phyloP scores from a whole-genome alignment of 1,140 invertebrate genomes.

The Zaprionus nigranus region DNA sequence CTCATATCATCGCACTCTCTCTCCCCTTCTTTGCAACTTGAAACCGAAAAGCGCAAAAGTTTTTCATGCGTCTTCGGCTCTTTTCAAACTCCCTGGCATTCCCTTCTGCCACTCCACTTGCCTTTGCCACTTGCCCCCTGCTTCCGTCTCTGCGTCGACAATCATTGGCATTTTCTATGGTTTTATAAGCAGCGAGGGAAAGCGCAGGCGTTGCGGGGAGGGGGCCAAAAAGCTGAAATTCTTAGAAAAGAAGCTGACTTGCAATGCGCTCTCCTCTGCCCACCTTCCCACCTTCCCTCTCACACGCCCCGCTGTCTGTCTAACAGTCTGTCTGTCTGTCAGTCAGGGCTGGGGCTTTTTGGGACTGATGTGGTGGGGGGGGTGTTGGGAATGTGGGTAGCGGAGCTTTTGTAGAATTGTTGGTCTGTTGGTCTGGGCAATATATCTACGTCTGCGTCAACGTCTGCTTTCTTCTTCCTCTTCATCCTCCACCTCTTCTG shows the following conservation, averaged over 20 bases:
- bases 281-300: background rate
- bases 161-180: constrained; percentile 59
- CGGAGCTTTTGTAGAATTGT: background rate
- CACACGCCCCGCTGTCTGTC: constrained; percentile 20
- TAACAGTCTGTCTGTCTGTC: constrained; percentile 27
- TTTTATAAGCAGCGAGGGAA: constrained; percentile 42
- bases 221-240: constrained; percentile 45
- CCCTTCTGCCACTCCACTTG: background rate
- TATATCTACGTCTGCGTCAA: constrained; percentile 78
- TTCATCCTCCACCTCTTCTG: constrained; percentile 3
- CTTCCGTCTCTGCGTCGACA: background rate
- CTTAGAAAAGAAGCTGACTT: constrained; percentile 53
- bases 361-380: background rate
- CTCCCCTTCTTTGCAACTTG: constrained; percentile 29
- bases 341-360: constrained; percentile 11
- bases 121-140: background rate
- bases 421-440: constrained; percentile 47
- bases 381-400: too few species aligned
- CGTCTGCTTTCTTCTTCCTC: constrained; percentile 54
- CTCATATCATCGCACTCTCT: too few species aligned
- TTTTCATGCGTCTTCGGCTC: constrained; percentile 54
- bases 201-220: background rate
- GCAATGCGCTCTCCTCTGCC: constrained; percentile 25
- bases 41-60: constrained; percentile 57
- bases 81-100: constrained; percentile 43